Base-by-base conservation (phyloP, 1,140 invertebrate genomes). In the Delia radicum region DNA sequence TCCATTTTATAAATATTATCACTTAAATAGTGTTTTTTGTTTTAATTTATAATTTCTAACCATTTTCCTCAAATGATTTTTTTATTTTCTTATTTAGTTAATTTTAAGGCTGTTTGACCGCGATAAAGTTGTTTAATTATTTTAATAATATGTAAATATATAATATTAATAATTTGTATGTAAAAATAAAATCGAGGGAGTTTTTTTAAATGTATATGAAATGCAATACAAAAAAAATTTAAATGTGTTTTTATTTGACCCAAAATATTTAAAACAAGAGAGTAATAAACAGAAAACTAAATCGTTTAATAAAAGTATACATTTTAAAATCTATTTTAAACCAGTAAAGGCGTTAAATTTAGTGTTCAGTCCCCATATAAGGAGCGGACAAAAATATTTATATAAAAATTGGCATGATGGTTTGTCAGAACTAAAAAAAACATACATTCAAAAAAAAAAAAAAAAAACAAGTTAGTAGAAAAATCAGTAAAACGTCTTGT, bases 81-180 rank as follows among this genome's bases (percentile, higher is more conserved):
- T 21, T 55, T 21, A 21, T 55, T 55, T 55, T 21, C 7, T 77
- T 65, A 73, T 73, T 48, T 75, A 65, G 37, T 75, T 69, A 55
- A 72, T 71, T 74, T 77, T 77, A 77, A 77, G 77, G 74, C 67
- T 77, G 74, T 77, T 77, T 77, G 77, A 77, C 77, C 77, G 77
- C 77, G 74, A 77, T 77, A 77, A 77, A 77, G 62, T 69, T 55
- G 48, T 55, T 21, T 55, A 55, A 55, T 55, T 21, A 37, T 37
- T 55, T 55, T 24, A 55, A 55, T 55, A 55, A 55, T 55, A 33
- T 29, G 63, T 67, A 28, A 33, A 67, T 33, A 72, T 37, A 18
- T 26, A 72, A 37, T 72, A n/a, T 21, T 31, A 7, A 55, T 21
- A 42, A 10, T 10, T 24, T 55, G 48, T 55, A 21, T 42, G n/a